Conservation (phyloP, 2,888 invertebrate species). For the Zygaena filipendulae region DNA sequence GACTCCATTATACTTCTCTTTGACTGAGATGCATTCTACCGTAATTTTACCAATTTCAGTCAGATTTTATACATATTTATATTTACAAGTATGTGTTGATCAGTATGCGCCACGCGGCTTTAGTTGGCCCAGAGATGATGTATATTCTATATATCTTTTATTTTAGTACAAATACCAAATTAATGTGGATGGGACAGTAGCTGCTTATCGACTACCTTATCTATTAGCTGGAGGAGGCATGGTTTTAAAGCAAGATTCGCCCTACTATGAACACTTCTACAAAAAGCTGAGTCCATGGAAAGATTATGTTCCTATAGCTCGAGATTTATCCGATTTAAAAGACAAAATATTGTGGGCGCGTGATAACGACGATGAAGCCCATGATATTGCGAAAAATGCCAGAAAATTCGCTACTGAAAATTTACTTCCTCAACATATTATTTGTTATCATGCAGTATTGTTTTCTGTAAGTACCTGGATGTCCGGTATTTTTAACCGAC, state of each 20-base stretch:
- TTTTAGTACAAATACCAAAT: slow-evolving; percentile 94
- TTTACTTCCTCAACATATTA: slow-evolving; percentile 84
- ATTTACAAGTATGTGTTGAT: too few relatives aligned
- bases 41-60: too few relatives aligned
- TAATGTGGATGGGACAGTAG: slow-evolving; percentile 95
- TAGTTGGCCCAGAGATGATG: too few relatives aligned
- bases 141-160: too few relatives aligned
- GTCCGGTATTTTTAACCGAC: too few relatives aligned
- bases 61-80: too few relatives aligned
- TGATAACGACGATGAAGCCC: slow-evolving; percentile 74
- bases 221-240: slow-evolving; percentile 88
- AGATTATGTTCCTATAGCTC: slow-evolving; percentile 87
- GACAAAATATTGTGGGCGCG: slow-evolving; percentile 83
- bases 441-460: slow-evolving; percentile 84
- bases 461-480: slow-evolving; percentile 44
- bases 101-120: too few relatives aligned
- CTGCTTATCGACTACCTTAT: slow-evolving; percentile 94
- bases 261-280: slow-evolving; percentile 97
- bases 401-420: slow-evolving; percentile 78
- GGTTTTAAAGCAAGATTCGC: slow-evolving; percentile 92
- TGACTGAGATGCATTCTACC: too few relatives aligned
- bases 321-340: slow-evolving; percentile 83
- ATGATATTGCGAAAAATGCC: slow-evolving; percentile 73
- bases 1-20: too few relatives aligned
- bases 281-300: slow-evolving; percentile 75